These are phyloP conservation scores for Tetranychus cinnabarinus DNA, from an alignment of 1,140 invertebrate species.

Conservation along the genomic window DNA sequence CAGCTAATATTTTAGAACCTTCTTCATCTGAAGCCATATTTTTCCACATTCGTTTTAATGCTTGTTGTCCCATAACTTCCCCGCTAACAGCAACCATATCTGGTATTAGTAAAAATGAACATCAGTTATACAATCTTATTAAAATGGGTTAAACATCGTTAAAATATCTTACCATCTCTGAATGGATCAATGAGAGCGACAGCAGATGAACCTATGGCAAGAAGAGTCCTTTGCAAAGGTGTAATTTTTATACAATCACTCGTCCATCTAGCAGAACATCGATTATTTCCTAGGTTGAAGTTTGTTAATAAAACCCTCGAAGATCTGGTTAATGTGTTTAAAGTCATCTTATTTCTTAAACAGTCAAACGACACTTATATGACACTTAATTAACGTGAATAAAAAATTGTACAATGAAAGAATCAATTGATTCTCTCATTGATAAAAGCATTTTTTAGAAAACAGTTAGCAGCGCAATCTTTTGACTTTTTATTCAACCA, in stretches of 20 bases:
- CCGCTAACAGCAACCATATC: constrained; percentile 86
- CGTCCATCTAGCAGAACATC: too few species aligned
- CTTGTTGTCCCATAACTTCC: constrained; percentile 52
- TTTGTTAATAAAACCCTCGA: too few species aligned
- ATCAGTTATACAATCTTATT: not conserved
- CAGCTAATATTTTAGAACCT: constrained; percentile 41
- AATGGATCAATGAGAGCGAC: constrained; percentile 17
- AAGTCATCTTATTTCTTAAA: too few species aligned
- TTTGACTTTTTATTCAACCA: too few species aligned
- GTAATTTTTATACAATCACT: constrained; percentile 41
- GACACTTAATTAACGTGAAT: too few species aligned
- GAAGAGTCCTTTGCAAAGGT: constrained; percentile 41
- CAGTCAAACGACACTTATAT: too few species aligned
- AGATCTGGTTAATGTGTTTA: too few species aligned
- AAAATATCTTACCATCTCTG: constrained; percentile 17
- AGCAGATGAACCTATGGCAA: constrained; percentile 43
- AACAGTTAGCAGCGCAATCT: too few species aligned
- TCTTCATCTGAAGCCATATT: constrained; percentile 40
- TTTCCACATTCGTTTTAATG: constrained; percentile 37
- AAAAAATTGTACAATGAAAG: too few species aligned
- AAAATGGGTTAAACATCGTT: not conserved
- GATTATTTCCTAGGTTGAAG: too few species aligned
- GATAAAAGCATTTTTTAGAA: too few species aligned
- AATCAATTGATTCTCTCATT: too few species aligned
- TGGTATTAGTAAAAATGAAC: constrained; percentile 17